Base-by-base conservation (phyloP, 2,888 invertebrate genomes). In the Phaonia tiefii region DNA sequence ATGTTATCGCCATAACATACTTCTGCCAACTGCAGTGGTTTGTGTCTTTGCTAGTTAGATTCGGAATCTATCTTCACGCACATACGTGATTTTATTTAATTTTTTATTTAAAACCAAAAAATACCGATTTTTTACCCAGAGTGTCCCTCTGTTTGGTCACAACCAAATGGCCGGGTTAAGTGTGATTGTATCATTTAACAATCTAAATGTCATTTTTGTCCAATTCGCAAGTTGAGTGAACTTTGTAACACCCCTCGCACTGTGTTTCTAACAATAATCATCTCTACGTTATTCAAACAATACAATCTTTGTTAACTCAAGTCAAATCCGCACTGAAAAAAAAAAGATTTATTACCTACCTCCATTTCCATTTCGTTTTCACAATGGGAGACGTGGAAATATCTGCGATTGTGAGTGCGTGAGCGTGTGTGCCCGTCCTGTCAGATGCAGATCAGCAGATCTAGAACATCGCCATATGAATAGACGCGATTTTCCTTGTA, bases 401-500 rank as follows among this genome's bases (percentile, higher is more conserved):
- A 3, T 31, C 31, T 58, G 60, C 54, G 54, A 22, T 63, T 66
- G 46, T 44, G 17, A 46, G 46, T 42, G 22, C 20, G 39, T 22
- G 11, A 22, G 13, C 11, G n/a, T 42, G 22, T 63, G 31, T 58
- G 60, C 11, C 22, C 2, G 42, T 67, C 42, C 67, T 80, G 72
- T 80, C 79, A 69, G 2, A 69, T 54, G 13, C 46, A 67, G 75
- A 80, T 72, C 75, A 72, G 75, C 54, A 63, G 72, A 80, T 54
- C 63, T 49, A 39, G 39, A 72, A 75, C 72, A 72, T 63, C 31
- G 15, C 63, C 39, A 63, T 42, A 20, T 63, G 63, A 42, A 56
- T 11, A 26, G 25, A 39, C 51, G 54, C 20, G 54, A 17, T 20
- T 39, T 67, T 67, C 67, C 17, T 69, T 69, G 15, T 67, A 31